Conservation (phyloP, 2,113 vertebrate species). For the Salvelinus namaycush region DNA sequence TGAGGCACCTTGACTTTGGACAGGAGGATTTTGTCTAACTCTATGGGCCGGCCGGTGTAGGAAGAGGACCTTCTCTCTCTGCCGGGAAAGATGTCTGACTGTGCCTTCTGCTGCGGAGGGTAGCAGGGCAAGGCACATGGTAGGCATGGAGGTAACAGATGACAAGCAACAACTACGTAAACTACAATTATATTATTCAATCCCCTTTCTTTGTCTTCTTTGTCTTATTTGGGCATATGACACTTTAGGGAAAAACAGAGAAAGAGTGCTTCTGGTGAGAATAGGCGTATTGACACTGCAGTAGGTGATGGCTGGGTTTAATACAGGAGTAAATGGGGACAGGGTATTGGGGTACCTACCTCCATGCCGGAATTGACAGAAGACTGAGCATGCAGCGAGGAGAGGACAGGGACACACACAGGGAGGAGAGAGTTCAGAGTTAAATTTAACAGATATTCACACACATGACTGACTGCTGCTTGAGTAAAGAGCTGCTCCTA, state of each 20-base stretch:
- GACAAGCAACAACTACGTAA: neutral
- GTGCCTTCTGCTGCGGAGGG: constrained; percentile 82
- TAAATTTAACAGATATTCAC: too few relatives aligned
- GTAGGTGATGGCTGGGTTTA: neutral
- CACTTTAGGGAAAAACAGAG: neutral
- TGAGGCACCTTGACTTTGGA: constrained; percentile 97
- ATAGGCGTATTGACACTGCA: neutral
- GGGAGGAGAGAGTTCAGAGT: neutral
- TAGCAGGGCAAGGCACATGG: neutral
- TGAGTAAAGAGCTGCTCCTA: neutral
- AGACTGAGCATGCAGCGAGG: constrained; percentile 72
- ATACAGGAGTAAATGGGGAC: neutral
- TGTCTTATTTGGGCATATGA: neutral
- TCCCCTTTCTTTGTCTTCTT: neutral
- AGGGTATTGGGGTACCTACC: constrained; percentile 75
- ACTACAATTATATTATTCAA: neutral
- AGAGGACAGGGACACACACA: constrained; percentile 32
- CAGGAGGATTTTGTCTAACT: constrained; percentile 92
- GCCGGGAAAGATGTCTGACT: constrained; percentile 82
- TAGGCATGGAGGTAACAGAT: neutral
- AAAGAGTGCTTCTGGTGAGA: neutral
- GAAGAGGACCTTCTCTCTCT: constrained; percentile 92
- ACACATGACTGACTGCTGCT: too few relatives aligned
- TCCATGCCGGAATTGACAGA: constrained; percentile 88
- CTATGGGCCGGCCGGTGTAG: constrained; percentile 90